Evolutionary conservation across 2,797 vertebrate species (phyloP), one percentile per base, ranked within the genome.

Genomic region (Anisognathus igniventris): DNA sequence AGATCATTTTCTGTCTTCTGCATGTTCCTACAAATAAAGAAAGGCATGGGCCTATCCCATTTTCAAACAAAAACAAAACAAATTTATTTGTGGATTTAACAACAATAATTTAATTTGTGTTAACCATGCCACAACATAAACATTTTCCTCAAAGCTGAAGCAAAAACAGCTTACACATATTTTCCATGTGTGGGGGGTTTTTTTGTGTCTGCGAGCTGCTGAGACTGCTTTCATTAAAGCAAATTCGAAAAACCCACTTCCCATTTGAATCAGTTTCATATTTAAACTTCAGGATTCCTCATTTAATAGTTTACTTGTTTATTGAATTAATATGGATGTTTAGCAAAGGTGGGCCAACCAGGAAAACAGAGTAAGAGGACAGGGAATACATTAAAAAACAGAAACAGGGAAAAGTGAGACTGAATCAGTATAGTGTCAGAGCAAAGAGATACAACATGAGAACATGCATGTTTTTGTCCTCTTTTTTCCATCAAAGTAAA

Each of bases 171-270:
- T 97, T 97, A 97, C 50, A 6, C 57, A 51, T 86, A 94, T 96
- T 98, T 97, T 97, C 96, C 90, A 93, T 81, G 93, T 67, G 92
- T 67, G 79, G 75, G 70, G 39, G 66, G 2, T 77, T 92, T 65
- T 70, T 88, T 85, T 71, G 42, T 86, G 74, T 82, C 67, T 93
- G n/a, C 30, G 60, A 93, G 57, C 64, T 71, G 82, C 79, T 82
- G 82, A 94, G 91, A 80, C 65, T 95, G 92, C 93, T 96, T 97
- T 96, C 87, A 96, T 95, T 96, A 91, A 97, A 96, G 95, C 85
- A 94, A 96, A 95, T 84, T 82, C 21, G 61, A 96, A 94, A 88
- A 60, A 42, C 1, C 20, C 62, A 92, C 92, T 97, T 97, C 96
- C 95, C 58, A 70, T 86, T 92, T 95, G 88, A 96, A 95, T 93